Evolutionary conservation across 1,140 invertebrate genomes (phyloP).

Genomic region (Scaptomyza pallida): DNA sequence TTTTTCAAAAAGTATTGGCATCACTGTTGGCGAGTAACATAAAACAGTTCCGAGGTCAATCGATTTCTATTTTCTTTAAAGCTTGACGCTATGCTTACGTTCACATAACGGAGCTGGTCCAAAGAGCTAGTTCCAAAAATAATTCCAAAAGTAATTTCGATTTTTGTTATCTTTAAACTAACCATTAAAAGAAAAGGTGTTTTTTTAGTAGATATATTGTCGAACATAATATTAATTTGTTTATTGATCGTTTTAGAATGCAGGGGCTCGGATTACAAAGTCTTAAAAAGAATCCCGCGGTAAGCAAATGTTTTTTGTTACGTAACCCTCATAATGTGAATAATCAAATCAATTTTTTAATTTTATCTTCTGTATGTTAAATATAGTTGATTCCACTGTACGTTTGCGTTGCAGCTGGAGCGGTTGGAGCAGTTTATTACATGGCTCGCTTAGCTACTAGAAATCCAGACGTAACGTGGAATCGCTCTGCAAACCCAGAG

Average conservation of each 20-base stretch:
- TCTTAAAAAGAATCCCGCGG: constrained; percentile 87
- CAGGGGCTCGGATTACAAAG: constrained; percentile 85
- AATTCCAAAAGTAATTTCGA: neutral
- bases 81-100: neutral
- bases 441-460: constrained; percentile 88
- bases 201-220: neutral
- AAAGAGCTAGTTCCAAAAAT: neutral
- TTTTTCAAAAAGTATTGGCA: too few relatives aligned
- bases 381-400: constrained; percentile 91
- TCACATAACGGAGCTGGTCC: too few relatives aligned
- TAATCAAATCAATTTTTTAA: neutral
- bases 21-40: too few relatives aligned
- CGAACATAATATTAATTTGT: neutral
- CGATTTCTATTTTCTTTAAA: too few relatives aligned
- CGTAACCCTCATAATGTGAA: constrained; percentile 12
- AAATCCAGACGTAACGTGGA: constrained; percentile 93
- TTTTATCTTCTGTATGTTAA: constrained; percentile 16
- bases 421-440: constrained; percentile 87
- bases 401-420: constrained; percentile 88
- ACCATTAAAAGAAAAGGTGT: neutral
- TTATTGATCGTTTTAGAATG: constrained; percentile 74
- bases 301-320: constrained; percentile 80
- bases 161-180: neutral
- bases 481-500: constrained; percentile 88
- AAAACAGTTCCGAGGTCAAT: too few relatives aligned